Conservation (phyloP, 2,113 vertebrate genomes). For the Baryphthengus martii region DNA sequence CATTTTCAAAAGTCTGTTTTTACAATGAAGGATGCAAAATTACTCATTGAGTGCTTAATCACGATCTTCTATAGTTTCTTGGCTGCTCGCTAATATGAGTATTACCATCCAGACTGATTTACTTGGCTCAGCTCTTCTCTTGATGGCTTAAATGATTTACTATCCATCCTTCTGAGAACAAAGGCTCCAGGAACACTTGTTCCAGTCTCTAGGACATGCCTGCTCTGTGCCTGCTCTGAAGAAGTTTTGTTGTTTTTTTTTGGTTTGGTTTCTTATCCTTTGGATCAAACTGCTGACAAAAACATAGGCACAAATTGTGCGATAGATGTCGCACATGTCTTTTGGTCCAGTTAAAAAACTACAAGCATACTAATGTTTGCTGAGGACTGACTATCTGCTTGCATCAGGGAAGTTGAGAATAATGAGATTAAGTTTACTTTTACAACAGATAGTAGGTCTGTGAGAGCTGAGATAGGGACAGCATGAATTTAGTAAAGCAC, state of each 20-base stretch:
- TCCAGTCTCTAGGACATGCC: neutral
- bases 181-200: neutral
- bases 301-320: neutral
- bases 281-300: neutral
- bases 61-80: slow-evolving; percentile 25
- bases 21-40: slow-evolving; percentile 12
- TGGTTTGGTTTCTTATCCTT: neutral
- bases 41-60: slow-evolving; percentile 26
- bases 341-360: neutral
- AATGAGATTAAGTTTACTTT: neutral
- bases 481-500: neutral
- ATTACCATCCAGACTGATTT: slow-evolving; percentile 27
- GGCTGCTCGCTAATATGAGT: neutral
- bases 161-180: neutral
- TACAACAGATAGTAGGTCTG: neutral
- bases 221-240: neutral
- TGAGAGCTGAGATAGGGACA: neutral
- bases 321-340: neutral
- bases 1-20: slow-evolving; percentile 34
- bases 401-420: neutral
- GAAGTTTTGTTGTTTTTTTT: neutral
- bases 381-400: neutral
- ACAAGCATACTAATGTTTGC: neutral
- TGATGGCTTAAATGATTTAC: slow-evolving; percentile 29
- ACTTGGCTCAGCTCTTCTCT: slow-evolving; percentile 20